A percentile compares a stretch with the other conserved stretches of the same genome.
Evolutionary conservation across 2,888 invertebrate species (phyloP).

Genomic region (Girardia tigrina): DNA sequence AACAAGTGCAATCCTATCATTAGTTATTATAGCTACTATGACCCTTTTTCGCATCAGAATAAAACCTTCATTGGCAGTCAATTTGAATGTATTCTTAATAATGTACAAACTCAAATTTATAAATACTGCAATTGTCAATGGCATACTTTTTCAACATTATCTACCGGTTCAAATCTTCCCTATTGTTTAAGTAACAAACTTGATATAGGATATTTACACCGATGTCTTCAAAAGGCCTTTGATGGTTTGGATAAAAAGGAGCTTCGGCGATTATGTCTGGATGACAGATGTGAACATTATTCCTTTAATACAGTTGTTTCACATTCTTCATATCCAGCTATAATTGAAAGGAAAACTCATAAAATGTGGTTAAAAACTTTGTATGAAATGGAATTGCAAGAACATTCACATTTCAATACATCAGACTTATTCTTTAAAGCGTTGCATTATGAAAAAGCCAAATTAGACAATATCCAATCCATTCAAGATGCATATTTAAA

Average conservation of each 20-base stretch:
- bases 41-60: background rate
- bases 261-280: background rate
- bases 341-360: constrained; percentile 29
- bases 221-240: background rate
- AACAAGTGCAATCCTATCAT: constrained; percentile 27
- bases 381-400: background rate
- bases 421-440: background rate
- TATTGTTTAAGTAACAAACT: background rate
- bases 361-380: constrained; percentile 24
- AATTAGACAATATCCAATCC: background rate
- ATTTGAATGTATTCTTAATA: background rate
- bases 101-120: background rate
- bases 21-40: background rate
- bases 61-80: background rate
- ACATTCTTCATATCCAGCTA: constrained; percentile 31
- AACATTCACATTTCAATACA: background rate
- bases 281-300: constrained; percentile 27
- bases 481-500: background rate
- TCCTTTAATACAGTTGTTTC: constrained; percentile 27
- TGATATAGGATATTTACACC: background rate
- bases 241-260: background rate
- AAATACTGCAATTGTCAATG: background rate
- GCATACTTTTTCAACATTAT: background rate
- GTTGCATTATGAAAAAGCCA: background rate
- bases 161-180: background rate